Base-by-base conservation (phyloP, 1,140 invertebrate genomes). In the Drosophila neocordata region DNA sequence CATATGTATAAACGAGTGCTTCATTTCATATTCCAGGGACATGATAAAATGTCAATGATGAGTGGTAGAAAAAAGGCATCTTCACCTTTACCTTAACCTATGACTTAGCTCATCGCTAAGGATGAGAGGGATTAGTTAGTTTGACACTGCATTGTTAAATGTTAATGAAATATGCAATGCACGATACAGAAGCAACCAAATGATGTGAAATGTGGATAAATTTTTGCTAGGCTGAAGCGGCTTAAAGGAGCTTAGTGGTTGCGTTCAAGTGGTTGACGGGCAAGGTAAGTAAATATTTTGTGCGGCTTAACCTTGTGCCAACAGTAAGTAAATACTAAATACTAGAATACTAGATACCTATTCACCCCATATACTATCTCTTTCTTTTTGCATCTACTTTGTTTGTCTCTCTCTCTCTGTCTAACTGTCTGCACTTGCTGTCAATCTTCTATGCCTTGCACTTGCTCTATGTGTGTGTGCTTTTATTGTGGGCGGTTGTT, bases 221-320 rank as follows among this genome's bases (percentile, higher is more conserved):
- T 5, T 37, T 11, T 7, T 24, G 38, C 2, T 2, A 41, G 35
- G 59, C 18, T 34, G 48, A 51, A 8, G 15, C 2, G 53, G 59
- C 75, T 59, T 35, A 68, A 31, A 60, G 68, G 59, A 48, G 72
- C 74, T 85, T 85, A 87, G 77, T 69, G 27, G 27, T 31, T 31
- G 74, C 65, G 62, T 61, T 82, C 68, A 87, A 85, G 82, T 82
- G 74, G 70, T 65, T 12, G 35, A 35, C 53, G 41, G 58, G 53
- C 68, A 81, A 81, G 78, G 77, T 81, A 85, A 87, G 78, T 78
- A 65, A 65, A 48, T 48, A 48, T 15, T 48, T 74, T 71, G 77
- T 71, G 77, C 63, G 82, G 69, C 81, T 87, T 85, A 85, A 85
- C 81, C 81, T 85, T 85, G 68, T 64, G 66, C 62, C 60, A 69